Conservation (phyloP, 2,797 vertebrate species). For the Catostomus latipinnis region DNA sequence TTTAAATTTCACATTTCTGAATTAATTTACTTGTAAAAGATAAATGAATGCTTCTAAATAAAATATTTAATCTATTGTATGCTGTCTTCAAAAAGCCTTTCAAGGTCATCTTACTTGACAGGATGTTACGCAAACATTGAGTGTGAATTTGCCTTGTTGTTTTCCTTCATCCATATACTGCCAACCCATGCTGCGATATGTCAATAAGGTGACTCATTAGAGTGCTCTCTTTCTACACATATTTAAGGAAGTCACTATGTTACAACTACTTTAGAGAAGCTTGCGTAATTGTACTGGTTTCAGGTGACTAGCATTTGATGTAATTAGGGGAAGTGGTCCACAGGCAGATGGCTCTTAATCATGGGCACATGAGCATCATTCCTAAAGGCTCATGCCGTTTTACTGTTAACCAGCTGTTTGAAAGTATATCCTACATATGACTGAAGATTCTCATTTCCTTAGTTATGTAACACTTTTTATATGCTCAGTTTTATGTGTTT, state of each 20-base stretch:
- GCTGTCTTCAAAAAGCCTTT: too few relatives aligned
- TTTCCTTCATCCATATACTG: too few relatives aligned
- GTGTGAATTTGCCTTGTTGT: too few relatives aligned
- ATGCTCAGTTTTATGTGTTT: slow-evolving; percentile 14
- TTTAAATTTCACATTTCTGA: too few relatives aligned
- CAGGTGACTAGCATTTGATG: slow-evolving; percentile 48
- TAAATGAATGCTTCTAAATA: too few relatives aligned
- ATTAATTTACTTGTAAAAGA: too few relatives aligned
- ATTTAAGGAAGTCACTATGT: slow-evolving; percentile 11
- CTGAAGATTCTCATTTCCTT: slow-evolving; percentile 22
- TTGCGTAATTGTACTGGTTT: slow-evolving; percentile 39
- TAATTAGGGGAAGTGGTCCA: slow-evolving; percentile 50
- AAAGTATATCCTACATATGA: slow-evolving; percentile 7
- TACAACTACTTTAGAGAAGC: slow-evolving; percentile 29
- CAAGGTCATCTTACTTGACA: too few relatives aligned
- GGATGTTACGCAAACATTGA: too few relatives aligned
- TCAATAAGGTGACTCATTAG: background rate
- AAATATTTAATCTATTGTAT: too few relatives aligned
- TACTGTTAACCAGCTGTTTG: slow-evolving; percentile 34
- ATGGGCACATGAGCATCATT: slow-evolving; percentile 28
- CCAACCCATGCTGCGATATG: slow-evolving; percentile 1
- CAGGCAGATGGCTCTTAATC: slow-evolving; percentile 47
- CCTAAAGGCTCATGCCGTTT: slow-evolving; percentile 36
- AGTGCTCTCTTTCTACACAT: slow-evolving; percentile 10
- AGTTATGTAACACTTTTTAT: slow-evolving; percentile 18